Evolutionary conservation across 2,888 invertebrate genomes (phyloP).

Genomic region (Caenorhabditis doughertyi): DNA sequence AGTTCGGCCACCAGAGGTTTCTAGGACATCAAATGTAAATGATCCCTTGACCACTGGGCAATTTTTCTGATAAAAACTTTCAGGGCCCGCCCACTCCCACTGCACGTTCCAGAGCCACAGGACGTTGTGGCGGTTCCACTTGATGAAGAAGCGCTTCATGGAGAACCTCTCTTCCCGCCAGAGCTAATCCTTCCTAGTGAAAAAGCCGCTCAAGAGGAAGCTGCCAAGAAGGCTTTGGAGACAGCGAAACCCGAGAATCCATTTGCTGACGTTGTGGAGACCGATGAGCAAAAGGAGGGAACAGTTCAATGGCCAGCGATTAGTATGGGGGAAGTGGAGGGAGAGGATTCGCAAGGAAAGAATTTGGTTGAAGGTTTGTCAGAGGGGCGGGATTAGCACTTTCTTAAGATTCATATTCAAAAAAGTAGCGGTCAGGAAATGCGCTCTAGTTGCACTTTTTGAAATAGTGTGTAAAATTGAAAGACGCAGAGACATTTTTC

Average conservation of each 20-base stretch:
- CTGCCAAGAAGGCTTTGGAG: constrained; percentile 48
- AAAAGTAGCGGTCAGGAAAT: too few relatives aligned
- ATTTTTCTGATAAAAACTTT: too few relatives aligned
- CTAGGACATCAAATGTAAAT: too few relatives aligned
- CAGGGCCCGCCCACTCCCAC: constrained; percentile 78
- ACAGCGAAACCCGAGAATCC: constrained; percentile 65
- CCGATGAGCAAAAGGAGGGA: constrained; percentile 31
- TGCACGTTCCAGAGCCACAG: constrained; percentile 78
- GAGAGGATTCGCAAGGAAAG: constrained; percentile 28
- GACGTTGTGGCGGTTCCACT: constrained; percentile 80
- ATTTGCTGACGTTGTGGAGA: constrained; percentile 51
- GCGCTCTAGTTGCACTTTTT: too few relatives aligned
- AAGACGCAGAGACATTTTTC: too few relatives aligned
- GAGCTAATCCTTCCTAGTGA: constrained; percentile 67
- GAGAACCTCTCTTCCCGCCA: constrained; percentile 79
- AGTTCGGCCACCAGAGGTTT: background rate
- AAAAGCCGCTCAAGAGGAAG: constrained; percentile 53
- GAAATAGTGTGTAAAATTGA: too few relatives aligned
- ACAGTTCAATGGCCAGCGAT: constrained; percentile 58
- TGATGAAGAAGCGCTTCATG: constrained; percentile 79
- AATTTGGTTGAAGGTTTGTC: constrained; percentile 38
- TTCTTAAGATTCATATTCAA: too few relatives aligned
- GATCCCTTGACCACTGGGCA: too few relatives aligned
- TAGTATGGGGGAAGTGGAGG: constrained; percentile 37
- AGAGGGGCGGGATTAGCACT: too few relatives aligned